These are phyloP conservation scores for Meloidogyne floridensis DNA, from an alignment of 1,140 invertebrate species.

Conservation along the genomic window DNA sequence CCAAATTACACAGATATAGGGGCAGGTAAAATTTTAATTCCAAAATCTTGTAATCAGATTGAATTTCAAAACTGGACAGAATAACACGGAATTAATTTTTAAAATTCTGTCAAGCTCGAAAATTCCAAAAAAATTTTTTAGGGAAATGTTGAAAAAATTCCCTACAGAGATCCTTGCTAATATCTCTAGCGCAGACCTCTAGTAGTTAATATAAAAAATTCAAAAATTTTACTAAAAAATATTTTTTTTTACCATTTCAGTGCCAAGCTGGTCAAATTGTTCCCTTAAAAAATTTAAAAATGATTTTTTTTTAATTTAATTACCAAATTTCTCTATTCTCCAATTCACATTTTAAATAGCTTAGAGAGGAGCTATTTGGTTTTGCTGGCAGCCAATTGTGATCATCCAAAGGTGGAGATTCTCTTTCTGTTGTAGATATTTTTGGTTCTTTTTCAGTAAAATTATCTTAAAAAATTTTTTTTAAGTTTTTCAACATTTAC, in stretches of 20 bases:
- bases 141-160: no score
- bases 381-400: not conserved
- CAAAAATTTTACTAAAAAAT: not conserved
- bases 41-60: no score
- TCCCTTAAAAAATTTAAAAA: slow-evolving; percentile 10
- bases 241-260: slow-evolving; percentile 30
- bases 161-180: no score
- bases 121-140: no score
- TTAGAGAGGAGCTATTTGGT: not conserved
- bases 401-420: not conserved
- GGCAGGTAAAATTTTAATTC: no score
- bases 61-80: no score
- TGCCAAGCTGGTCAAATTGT: slow-evolving; percentile 22
- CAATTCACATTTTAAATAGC: slow-evolving; percentile 28
- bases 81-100: no score
- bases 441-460: not conserved
- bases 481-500: no score
- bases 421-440: not conserved
- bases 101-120: no score
- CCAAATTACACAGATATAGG: no score
- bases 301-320: not conserved
- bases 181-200: no score
- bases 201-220: no score
- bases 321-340: slow-evolving; percentile 24
- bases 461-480: not conserved